Base-by-base conservation (phyloP, 2,113 vertebrate genomes). In the Lepus timidus region DNA sequence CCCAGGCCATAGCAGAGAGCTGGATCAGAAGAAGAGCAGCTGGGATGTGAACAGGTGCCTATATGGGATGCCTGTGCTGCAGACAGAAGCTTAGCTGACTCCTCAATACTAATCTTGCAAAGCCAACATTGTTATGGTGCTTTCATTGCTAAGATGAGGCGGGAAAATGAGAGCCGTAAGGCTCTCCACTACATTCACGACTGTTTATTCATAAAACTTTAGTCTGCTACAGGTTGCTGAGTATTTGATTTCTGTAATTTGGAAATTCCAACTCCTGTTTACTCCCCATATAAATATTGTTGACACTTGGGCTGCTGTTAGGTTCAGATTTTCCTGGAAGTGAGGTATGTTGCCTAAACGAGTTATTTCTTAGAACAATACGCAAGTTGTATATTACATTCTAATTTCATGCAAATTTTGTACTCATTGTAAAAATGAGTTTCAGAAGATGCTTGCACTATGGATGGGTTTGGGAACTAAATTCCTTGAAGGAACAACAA, bases 321-420 rank as follows among this genome's bases (percentile, higher is more conserved):
- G 94, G 25, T 96, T 95, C 22, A 20, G n/a, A 87, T 95, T 76
- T 83, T 25, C 88, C 74, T 75, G 7, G 86, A 82, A 96, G 44
- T 87, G 73, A 96, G 93, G 17, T 85, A 4, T 71, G 64, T 96
- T 75, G 93, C 68, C 85, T 84, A 95, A 95, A 95, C 89, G 73
- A 97, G 5, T 68, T 89, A 9, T 92, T 97, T 85, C 94, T 93
- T 95, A 85, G 81, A 96, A 83, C 96, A 97, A 90, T 93, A 94
- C 67, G 31, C 92, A 95, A 44, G 22, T 2, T 65, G 87, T 68
- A 68, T 85, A 93, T 88, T 93, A 90, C 27, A 88, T 97, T 97
- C 12, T 94, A 71, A 89, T 98, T 97, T 96, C 70, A 92, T 95
- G 81, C 61, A 83, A 97, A 96, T 68, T 82, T 93, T 82, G 33